These are phyloP conservation scores for Ostrea denselamellosa DNA, from an alignment of 1,140 invertebrate species.

Conservation along the genomic window DNA sequence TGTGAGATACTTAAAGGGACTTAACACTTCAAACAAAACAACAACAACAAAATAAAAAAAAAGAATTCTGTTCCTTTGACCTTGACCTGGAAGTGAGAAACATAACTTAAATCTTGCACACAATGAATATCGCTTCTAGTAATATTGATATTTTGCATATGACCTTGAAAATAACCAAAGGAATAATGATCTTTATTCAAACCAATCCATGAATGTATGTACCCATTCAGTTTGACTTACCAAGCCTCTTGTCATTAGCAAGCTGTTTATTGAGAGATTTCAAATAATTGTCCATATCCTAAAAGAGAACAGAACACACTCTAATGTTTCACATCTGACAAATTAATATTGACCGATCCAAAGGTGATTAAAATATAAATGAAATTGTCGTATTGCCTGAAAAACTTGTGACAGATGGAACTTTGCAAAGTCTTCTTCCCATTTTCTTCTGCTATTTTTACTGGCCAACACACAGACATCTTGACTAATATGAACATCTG, in stretches of 20 bases:
- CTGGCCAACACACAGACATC: background rate
- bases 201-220: too few species aligned
- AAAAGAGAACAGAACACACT: slow-evolving; percentile 31
- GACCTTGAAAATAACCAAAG: too few species aligned
- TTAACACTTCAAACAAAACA: too few species aligned
- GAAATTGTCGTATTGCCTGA: slow-evolving; percentile 49
- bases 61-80: too few species aligned
- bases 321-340: background rate
- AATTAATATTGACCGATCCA: background rate
- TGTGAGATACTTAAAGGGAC: too few species aligned
- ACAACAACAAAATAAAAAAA: too few species aligned
- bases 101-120: too few species aligned
- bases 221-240: slow-evolving; percentile 44
- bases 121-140: too few species aligned
- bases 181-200: too few species aligned
- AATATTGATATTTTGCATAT: too few species aligned
- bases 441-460: slow-evolving; percentile 49
- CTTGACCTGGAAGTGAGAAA: too few species aligned
- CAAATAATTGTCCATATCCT: slow-evolving; percentile 52
- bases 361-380: background rate
- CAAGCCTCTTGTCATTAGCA: slow-evolving; percentile 56
- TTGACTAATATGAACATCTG: background rate
- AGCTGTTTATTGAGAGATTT: slow-evolving; percentile 48
- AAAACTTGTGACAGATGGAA: slow-evolving; percentile 54
- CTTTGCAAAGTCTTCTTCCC: slow-evolving; percentile 61